phyloP scores from a whole-genome alignment of 2,113 vertebrate species.

The Pelecanus crispus region DNA sequence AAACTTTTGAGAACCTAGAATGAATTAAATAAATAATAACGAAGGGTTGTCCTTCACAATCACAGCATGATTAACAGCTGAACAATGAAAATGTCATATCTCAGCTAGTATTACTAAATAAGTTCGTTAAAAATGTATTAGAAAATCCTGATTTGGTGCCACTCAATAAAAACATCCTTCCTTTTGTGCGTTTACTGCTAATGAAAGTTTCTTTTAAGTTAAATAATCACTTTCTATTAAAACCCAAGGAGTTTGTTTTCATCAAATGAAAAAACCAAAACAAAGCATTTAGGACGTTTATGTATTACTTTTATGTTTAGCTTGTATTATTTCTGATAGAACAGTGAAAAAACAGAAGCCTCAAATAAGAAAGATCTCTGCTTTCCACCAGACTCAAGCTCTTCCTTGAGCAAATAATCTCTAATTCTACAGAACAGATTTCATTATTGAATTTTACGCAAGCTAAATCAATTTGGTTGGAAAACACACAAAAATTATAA shows the following conservation, averaged over 20 bases:
- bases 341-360: not conserved
- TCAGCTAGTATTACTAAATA: not conserved
- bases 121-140: not conserved
- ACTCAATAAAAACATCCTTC: not conserved
- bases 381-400: not conserved
- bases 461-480: not conserved
- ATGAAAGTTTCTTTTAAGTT: not conserved
- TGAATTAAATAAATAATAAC: not conserved
- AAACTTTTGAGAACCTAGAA: not conserved
- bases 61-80: not conserved
- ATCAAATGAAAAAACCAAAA: not conserved
- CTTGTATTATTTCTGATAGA: not conserved
- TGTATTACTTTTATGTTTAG: not conserved
- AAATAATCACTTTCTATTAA: not conserved
- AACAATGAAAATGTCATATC: not conserved
- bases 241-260: not conserved
- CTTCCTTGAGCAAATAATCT: not conserved
- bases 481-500: not conserved
- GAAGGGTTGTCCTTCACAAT: not conserved
- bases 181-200: not conserved
- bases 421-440: not conserved
- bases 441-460: not conserved
- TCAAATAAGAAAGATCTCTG: not conserved
- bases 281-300: not conserved
- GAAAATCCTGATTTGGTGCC: not conserved